These are phyloP conservation scores for Cyclargus thomasi DNA, from an alignment of 1,140 invertebrate genomes.

Conservation along the genomic window DNA sequence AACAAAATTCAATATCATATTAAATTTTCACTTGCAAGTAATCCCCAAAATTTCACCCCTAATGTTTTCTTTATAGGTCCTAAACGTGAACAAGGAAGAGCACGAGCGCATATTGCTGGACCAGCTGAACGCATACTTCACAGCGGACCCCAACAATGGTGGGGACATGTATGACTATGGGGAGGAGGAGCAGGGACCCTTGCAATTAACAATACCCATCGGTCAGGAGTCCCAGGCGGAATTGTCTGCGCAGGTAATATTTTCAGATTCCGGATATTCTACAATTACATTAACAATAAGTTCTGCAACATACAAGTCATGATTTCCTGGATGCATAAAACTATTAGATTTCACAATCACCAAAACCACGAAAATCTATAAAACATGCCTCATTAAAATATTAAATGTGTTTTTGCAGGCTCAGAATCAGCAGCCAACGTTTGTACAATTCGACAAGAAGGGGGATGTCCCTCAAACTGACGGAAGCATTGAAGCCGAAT, in stretches of 20 bases:
- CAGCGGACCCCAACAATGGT: conserved; percentile 45
- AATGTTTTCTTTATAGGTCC: conserved; percentile 39
- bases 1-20: background rate
- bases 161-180: conserved; percentile 61
- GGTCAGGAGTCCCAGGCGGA: conserved; percentile 53
- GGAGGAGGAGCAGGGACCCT: conserved; percentile 56
- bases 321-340: too few relatives aligned
- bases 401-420: conserved; percentile 40
- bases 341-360: too few relatives aligned
- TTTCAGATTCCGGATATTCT: too few relatives aligned
- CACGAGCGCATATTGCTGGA: conserved; percentile 59
- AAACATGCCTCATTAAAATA: background rate
- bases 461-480: conserved; percentile 37
- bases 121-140: conserved; percentile 56
- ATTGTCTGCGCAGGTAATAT: conserved; percentile 49
- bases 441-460: conserved; percentile 54
- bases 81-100: conserved; percentile 59
- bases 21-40: background rate
- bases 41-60: background rate
- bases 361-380: background rate
- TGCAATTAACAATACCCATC: conserved; percentile 61
- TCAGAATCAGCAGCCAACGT: conserved; percentile 43
- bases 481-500: conserved; percentile 58
- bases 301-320: too few relatives aligned
- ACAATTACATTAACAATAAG: too few relatives aligned